These are phyloP conservation scores for Pampus argenteus DNA, from an alignment of 2,797 vertebrate genomes.

Conservation along the genomic window DNA sequence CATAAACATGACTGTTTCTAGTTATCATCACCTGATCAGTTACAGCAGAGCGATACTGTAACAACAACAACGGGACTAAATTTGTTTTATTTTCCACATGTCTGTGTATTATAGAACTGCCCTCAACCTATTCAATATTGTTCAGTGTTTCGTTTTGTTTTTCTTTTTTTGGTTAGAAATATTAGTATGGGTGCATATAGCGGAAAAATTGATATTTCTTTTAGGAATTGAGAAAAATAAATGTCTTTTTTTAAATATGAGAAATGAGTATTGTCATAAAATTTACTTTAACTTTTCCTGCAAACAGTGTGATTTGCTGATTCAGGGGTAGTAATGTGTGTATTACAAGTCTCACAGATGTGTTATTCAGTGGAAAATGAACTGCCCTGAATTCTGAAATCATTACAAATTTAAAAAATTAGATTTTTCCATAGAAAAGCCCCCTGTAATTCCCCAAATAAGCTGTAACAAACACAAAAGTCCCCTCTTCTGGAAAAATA, in stretches of 20 bases:
- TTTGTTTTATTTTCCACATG: background rate
- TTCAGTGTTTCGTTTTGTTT: too few relatives aligned
- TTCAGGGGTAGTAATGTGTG: background rate
- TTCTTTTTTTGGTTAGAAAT: background rate
- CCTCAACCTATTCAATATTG: background rate
- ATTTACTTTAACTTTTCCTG: background rate
- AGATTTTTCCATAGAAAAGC: background rate
- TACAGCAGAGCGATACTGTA: conserved; percentile 4
- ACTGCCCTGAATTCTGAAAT: background rate
- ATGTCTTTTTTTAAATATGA: conserved; percentile 41
- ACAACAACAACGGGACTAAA: background rate
- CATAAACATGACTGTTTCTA: conserved; percentile 62
- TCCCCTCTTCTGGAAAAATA: background rate
- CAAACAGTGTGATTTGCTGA: background rate
- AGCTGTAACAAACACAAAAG: background rate
- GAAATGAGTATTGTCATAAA: conserved; percentile 5
- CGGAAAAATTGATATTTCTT: background rate
- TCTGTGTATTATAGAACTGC: conserved; percentile 14
- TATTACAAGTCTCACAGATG: background rate
- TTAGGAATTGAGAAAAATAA: conserved; percentile 48
- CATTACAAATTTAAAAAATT: too few relatives aligned
- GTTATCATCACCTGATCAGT: background rate
- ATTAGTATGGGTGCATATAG: background rate
- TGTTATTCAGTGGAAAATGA: background rate
- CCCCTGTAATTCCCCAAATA: background rate